phyloP scores from a whole-genome alignment of 2,113 vertebrate species.

The Pongo pygmaeus region DNA sequence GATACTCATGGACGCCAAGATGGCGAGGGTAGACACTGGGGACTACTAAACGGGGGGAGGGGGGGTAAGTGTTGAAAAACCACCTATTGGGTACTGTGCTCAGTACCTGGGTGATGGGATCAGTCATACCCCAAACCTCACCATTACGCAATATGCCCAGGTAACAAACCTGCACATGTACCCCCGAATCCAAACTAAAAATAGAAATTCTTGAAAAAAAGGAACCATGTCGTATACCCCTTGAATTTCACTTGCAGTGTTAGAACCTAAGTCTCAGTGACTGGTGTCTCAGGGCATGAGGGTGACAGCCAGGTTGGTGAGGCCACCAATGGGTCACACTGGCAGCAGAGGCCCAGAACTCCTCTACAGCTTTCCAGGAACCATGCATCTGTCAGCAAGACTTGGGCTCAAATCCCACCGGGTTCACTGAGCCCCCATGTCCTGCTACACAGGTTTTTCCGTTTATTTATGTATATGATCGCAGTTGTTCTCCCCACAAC shows the following conservation, averaged over 20 bases:
- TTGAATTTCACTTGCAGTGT: not conserved
- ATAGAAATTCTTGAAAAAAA: too few relatives aligned
- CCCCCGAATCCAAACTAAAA: too few relatives aligned
- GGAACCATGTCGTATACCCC: fast-evolving
- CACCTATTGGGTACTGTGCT: too few relatives aligned
- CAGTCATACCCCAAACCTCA: too few relatives aligned
- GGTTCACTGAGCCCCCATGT: not conserved
- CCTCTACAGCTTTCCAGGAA: not conserved
- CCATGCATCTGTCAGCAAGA: not conserved
- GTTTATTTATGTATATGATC: fast-evolving
- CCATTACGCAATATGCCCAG: too few relatives aligned
- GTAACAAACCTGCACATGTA: too few relatives aligned
- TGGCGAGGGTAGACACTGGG: too few relatives aligned
- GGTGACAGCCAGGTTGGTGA: not conserved
- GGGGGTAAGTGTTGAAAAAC: too few relatives aligned
- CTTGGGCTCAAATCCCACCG: not conserved
- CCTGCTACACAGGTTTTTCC: fast-evolving
- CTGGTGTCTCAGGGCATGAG: not conserved
- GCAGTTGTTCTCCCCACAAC: not conserved
- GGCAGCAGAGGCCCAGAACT: not conserved
- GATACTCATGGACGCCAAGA: too few relatives aligned
- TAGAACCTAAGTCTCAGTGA: not conserved
- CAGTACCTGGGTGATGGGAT: too few relatives aligned
- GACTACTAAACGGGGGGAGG: too few relatives aligned
- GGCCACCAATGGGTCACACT: not conserved